Base-by-base conservation (phyloP, 1,140 invertebrate species). In the Rhyzopertha dominica region DNA sequence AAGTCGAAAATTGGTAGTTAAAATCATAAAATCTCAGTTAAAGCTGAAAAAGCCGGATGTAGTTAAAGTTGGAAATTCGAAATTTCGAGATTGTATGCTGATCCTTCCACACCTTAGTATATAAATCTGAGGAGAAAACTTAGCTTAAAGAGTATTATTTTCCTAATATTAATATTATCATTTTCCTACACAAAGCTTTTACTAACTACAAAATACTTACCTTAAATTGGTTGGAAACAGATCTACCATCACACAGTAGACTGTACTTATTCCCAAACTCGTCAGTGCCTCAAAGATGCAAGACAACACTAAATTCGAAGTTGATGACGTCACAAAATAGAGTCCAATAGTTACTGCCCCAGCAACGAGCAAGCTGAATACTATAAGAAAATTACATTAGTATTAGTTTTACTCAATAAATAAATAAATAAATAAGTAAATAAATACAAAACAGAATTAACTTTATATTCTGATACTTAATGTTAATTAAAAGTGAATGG, bases 211-310 rank as follows among this genome's bases (percentile, higher is more conserved):
- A 16, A 17, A 35, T 22, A 18, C 53, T 67, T 67, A 83, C 82
- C 83, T 82, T 54, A 86, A 73, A 71, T 85, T 84, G 31, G 84
- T 86, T 50, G 84, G 84, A 68, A 85, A 86, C 51, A 85, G 68
- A 63, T 86, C 82, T 38, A 85, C 82, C 55, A 85, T 77, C 10
- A 84, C 78, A 58, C 82, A 85, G 64, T 84, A 84, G 20, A 85
- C 76, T 38, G 82, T 73, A 65, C 81, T 83, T 58, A 85, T 85
- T 47, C 80, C 81, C 32, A 85, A 70, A 19, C 82, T 84, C 7
- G 82, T 85, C 10, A 85, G 67, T 0, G 83, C 82, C 69, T 85
- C 82, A 66, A 85, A 86, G 28, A 85, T 75, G 56, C 81, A 84
- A 0, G 83, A 85, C 10, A 86, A 68, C 13, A 84, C 70, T 50